Base-by-base conservation (phyloP, 92 coral and sea anemone genomes). In the Desmophyllum pertusum region DNA sequence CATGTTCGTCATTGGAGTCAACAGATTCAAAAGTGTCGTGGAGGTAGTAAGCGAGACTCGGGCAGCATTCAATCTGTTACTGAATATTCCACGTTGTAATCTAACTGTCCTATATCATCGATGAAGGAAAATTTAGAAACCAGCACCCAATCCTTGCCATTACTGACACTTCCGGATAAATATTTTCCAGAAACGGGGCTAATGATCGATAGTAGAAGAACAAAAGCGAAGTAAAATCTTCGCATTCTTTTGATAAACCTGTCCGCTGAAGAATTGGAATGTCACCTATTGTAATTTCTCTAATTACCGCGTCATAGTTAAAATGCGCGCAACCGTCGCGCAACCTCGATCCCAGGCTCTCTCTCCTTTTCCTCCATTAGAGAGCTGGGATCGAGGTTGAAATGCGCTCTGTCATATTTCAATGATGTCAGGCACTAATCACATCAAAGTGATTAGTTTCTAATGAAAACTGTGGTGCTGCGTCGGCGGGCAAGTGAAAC, bases 111-210 rank as follows among this genome's bases (percentile, higher is more conserved):
- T 43, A 53, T 83, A 55, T 57, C 85, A 15, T 84, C 89, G 15
- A 80, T 21, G 83, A 93, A 91, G 42, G 88, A 90, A 81, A 89
- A 91, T 36, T 89, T 80, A 59, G 88, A 61, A 70, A 93, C 68
- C 33, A 84, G 75, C 48, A 36, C 42, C 97, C 95, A 93, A 0
- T 69, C 82, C 10, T 65, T n/a, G 19, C 65, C 80, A 6, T 80
- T 84, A 21, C 65, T 59, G 15, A 92, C 86, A 40, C 76, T 79
- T 14, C 97, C 93, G 43, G 90, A 78, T 14, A 89, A 38, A 75
- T 64, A 57, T 87, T 91, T 86, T 35, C 91, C 91, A 67, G 70
- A 72, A 18, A 31, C 30, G 19, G 40, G 10, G 30, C n/a, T 13
- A 39, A 21, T 3, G 19, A 30, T 80, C 10, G 38, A 50, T 23